Evolutionary conservation across 2,797 vertebrate genomes (phyloP).

Genomic region (Hyperoplus lanceolatus): DNA sequence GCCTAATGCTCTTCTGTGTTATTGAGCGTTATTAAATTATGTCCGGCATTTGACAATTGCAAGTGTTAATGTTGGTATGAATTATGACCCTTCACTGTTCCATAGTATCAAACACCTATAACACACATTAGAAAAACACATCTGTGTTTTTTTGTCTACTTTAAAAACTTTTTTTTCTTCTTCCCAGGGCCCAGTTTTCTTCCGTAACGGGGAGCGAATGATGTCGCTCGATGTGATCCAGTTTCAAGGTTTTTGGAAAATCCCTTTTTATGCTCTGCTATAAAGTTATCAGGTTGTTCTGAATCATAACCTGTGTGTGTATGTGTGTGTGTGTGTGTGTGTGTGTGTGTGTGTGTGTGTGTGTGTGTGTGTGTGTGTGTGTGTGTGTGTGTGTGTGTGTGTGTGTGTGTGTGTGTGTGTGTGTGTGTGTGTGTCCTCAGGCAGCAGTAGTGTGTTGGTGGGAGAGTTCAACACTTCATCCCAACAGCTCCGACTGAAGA

Average conservation of each 20-base stretch:
- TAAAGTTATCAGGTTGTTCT: not conserved
- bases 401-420: slow-evolving; percentile 27
- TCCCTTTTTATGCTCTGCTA: not conserved
- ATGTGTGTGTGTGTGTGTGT: slow-evolving; percentile 1
- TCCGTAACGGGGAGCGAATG: slow-evolving; percentile 92
- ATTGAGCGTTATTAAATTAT: too few species aligned
- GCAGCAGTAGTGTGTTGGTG: slow-evolving; percentile 88
- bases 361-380: slow-evolving; percentile 13
- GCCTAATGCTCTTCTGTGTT: too few species aligned
- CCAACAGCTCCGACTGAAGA: slow-evolving; percentile 88
- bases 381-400: slow-evolving; percentile 6
- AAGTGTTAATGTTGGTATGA: too few species aligned
- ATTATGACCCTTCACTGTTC: too few species aligned
- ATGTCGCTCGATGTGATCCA: slow-evolving; percentile 90
- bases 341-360: slow-evolving; percentile 6
- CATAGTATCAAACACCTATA: too few species aligned
- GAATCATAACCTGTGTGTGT: not conserved
- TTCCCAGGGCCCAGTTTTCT: slow-evolving; percentile 90
- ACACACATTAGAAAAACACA: not conserved
- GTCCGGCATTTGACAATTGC: too few species aligned
- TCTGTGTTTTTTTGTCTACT: not conserved
- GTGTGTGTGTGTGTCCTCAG: slow-evolving; percentile 76
- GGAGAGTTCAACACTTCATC: slow-evolving; percentile 90
- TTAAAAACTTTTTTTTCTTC: too few species aligned
- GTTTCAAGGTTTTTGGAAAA: slow-evolving; percentile 90